Percentiles rank a stretch among this genome's conserved stretches.
Evolutionary conservation across 2,113 vertebrate genomes (phyloP).

Genomic region (Bungarus multicinctus): DNA sequence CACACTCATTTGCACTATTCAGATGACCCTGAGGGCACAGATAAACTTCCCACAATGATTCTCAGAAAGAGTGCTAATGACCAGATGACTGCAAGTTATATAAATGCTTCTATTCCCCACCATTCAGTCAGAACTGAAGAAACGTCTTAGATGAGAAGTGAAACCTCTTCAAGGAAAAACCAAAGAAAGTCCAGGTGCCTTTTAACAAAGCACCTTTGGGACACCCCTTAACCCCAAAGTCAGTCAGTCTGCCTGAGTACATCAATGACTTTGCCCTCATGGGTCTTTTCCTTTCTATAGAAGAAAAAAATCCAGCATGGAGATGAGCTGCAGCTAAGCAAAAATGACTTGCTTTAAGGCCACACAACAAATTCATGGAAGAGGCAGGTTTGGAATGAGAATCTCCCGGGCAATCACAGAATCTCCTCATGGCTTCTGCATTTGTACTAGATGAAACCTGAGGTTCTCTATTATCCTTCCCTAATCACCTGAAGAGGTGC

Average conservation of each 20-base stretch:
- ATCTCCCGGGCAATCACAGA: not conserved
- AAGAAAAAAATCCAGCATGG: not conserved
- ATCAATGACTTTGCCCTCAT: not conserved
- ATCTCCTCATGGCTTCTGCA: not conserved
- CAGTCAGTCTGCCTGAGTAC: not conserved
- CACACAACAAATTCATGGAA: not conserved
- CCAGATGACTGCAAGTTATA: not conserved
- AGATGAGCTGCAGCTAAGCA: not conserved
- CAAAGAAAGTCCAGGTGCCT: not conserved
- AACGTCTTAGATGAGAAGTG: not conserved
- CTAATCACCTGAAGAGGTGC: slow-evolving; percentile 4
- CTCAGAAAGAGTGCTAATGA: not conserved
- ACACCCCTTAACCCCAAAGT: not conserved
- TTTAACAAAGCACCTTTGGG: not conserved
- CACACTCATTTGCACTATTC: not conserved
- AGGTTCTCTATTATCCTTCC: not conserved
- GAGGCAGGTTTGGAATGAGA: not conserved
- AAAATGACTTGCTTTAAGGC: not conserved
- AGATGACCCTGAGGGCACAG: not conserved
- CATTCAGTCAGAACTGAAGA: not conserved
- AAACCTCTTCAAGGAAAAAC: not conserved
- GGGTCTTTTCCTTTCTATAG: not conserved
- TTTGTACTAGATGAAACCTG: not conserved
- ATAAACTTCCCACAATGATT: not conserved
- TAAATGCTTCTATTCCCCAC: not conserved